phyloP scores from a whole-genome alignment of 2,888 invertebrate genomes.

The Eilema depressum region DNA sequence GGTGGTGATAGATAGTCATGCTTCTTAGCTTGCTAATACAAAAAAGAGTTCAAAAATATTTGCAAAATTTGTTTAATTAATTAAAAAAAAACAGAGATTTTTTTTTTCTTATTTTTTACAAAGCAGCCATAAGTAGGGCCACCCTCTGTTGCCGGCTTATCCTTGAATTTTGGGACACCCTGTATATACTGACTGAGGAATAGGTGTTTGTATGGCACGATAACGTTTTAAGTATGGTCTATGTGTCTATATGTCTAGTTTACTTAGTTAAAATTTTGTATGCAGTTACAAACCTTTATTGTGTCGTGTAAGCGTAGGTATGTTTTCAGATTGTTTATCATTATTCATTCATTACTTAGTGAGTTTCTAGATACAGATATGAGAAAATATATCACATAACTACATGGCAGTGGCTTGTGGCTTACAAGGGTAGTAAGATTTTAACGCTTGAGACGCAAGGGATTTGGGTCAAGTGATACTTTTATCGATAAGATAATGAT shows the following conservation, averaged over 20 bases:
- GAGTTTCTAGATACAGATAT: background rate
- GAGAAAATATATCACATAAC: background rate
- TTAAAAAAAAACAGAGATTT: no score
- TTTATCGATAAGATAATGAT: background rate
- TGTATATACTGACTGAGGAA: background rate
- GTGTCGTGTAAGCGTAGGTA: background rate
- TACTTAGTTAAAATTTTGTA: no score
- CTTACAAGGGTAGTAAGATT: background rate
- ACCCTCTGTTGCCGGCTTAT: no score
- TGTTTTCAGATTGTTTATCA: background rate
- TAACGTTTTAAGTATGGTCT: background rate
- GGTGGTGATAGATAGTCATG: no score
- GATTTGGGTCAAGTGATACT: constrained; percentile 3
- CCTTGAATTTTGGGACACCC: no score
- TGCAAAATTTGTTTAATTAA: no score
- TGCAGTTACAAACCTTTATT: no score
- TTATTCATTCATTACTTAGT: background rate
- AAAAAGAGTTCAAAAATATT: no score
- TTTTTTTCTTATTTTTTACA: no score
- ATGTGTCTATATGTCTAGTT: no score
- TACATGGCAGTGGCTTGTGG: background rate
- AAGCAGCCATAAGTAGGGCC: no score
- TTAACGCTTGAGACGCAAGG: background rate
- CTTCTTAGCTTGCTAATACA: no score
- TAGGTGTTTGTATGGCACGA: background rate